phyloP scores from a whole-genome alignment of 2,797 vertebrate species.

The Notamacropus eugenii region DNA sequence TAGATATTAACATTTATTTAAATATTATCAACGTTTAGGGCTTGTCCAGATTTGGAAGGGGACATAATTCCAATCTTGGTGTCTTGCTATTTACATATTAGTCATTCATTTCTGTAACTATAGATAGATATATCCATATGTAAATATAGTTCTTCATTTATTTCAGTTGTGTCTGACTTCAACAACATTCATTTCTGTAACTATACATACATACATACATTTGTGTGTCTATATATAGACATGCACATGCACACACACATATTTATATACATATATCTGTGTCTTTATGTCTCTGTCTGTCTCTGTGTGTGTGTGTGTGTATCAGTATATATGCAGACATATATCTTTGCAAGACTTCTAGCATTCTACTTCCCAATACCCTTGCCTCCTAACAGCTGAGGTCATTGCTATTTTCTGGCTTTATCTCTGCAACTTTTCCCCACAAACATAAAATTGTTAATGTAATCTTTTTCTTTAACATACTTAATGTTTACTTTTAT shows the following conservation, averaged over 20 bases:
- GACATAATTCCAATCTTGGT: neutral
- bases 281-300: too few species aligned
- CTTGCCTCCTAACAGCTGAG: neutral
- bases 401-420: neutral
- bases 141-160: neutral
- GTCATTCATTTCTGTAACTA: neutral
- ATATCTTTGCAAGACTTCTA: neutral
- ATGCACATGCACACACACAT: neutral
- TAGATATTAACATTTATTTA: neutral
- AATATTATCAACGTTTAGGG: neutral
- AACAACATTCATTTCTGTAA: neutral
- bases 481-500: conserved; percentile 13
- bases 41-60: neutral
- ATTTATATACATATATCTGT: too few species aligned
- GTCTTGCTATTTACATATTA: neutral
- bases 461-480: conserved; percentile 19
- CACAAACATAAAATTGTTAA: conserved; percentile 39
- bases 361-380: neutral
- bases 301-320: too few species aligned
- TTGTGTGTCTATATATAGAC: neutral
- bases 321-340: neutral
- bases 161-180: neutral
- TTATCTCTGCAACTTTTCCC: conserved; percentile 23
- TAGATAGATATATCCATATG: neutral
- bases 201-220: neutral